Evolutionary conservation across 2,888 invertebrate genomes (phyloP).

Genomic region (Ochlodes sylvanus): DNA sequence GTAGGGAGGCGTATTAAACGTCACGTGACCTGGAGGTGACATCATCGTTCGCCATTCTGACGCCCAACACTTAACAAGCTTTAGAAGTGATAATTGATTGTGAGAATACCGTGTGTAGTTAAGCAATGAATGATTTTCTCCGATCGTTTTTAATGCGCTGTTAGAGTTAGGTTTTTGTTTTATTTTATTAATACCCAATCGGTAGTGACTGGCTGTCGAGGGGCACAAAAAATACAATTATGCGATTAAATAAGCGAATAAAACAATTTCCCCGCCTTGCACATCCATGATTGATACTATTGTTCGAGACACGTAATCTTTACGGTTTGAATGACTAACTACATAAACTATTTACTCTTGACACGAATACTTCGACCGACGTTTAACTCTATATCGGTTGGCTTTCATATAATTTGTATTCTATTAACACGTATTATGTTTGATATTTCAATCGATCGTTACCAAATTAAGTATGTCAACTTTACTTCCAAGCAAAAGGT

Average conservation of each 20-base stretch:
- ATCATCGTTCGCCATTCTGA: conserved; percentile 1
- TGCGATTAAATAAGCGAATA: conserved; percentile 3
- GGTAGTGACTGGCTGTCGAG: not conserved
- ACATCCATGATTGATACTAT: not conserved
- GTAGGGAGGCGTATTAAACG: not conserved
- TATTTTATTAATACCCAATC: too few relatives aligned
- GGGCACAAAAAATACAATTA: not conserved
- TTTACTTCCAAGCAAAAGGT: too few relatives aligned
- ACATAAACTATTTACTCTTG: conserved; percentile 1
- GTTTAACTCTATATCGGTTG: too few relatives aligned
- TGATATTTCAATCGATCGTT: too few relatives aligned
- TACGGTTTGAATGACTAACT: too few relatives aligned
- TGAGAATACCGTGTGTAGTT: not conserved
- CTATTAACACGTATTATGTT: too few relatives aligned
- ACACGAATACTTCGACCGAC: not conserved
- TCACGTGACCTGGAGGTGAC: not conserved
- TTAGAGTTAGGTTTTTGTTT: too few relatives aligned
- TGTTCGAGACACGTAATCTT: not conserved
- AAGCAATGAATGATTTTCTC: not conserved
- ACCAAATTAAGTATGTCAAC: too few relatives aligned
- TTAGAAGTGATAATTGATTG: conserved; percentile 5
- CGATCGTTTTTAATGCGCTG: too few relatives aligned
- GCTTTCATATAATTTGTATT: too few relatives aligned
- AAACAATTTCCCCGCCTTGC: not conserved
- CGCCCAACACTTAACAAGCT: conserved; percentile 7